Percentiles rank a stretch among this genome's conserved stretches.
phyloP scores from a whole-genome alignment of 92 coral and sea anemone species.

The Umimayanthus chanpuru region DNA sequence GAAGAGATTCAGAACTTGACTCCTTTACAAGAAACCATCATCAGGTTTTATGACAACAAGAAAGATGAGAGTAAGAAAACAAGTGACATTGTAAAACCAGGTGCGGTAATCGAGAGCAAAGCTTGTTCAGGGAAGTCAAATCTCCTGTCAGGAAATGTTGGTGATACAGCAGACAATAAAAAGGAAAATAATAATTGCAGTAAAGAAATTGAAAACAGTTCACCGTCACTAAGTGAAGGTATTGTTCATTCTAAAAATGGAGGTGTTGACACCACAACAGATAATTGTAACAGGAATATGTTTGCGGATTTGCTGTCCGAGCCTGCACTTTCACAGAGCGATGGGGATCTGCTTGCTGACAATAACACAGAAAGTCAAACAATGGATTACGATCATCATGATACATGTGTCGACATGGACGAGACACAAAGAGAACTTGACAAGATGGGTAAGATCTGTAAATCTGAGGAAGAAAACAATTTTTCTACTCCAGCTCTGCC shows the following conservation, averaged over 20 bases:
- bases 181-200: neutral
- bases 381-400: neutral
- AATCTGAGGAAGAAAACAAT: conserved; percentile 12
- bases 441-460: neutral
- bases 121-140: neutral
- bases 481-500: neutral
- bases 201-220: neutral
- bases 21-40: conserved; percentile 30
- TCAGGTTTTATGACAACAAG: conserved; percentile 34
- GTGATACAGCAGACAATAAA: neutral
- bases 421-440: neutral
- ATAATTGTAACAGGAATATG: neutral
- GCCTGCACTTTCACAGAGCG: neutral
- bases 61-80: neutral
- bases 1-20: conserved; percentile 43
- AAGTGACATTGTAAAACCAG: neutral
- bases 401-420: neutral
- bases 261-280: neutral
- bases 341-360: neutral
- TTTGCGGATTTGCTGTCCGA: neutral
- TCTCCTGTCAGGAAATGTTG: neutral
- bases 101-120: neutral
- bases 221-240: neutral
- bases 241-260: neutral
- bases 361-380: neutral